Conservation (phyloP, 2,113 vertebrate genomes). For the Colossoma macropomum region DNA sequence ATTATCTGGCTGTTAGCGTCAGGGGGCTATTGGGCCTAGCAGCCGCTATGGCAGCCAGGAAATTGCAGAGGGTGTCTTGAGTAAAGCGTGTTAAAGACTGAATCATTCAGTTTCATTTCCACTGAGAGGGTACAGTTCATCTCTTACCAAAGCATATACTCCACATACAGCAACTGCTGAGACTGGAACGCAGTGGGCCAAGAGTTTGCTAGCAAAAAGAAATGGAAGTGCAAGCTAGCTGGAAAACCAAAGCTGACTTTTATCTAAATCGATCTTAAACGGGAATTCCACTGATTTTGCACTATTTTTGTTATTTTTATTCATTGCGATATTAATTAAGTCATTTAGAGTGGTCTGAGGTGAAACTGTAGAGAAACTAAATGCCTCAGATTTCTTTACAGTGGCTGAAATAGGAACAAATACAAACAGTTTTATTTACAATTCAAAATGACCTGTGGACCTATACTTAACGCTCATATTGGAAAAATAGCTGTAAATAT, state of each 20-base stretch:
- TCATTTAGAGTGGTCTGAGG: no score
- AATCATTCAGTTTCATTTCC: constrained; percentile 56
- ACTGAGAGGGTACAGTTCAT: constrained; percentile 19
- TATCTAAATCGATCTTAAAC: not conserved
- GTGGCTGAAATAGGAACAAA: no score
- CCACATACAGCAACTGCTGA: constrained; percentile 16
- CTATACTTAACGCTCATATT: no score
- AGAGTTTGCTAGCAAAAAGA: not conserved
- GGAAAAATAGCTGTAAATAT: no score
- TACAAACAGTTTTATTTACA: no score
- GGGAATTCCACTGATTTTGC: no score
- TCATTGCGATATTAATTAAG: no score
- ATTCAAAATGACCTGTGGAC: no score
- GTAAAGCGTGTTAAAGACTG: constrained; percentile 62
- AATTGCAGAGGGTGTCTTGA: constrained; percentile 64
- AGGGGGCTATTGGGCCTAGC: constrained; percentile 55
- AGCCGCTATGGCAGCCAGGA: constrained; percentile 56
- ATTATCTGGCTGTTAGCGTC: constrained; percentile 64
- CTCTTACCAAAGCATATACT: constrained; percentile 9
- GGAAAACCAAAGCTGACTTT: not conserved
- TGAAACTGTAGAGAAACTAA: no score
- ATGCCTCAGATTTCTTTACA: no score
- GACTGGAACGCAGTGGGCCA: not conserved
- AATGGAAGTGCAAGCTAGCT: not conserved
- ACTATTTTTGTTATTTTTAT: no score